Conservation (phyloP, 2,113 vertebrate genomes). For the Nanorana parkeri region DNA sequence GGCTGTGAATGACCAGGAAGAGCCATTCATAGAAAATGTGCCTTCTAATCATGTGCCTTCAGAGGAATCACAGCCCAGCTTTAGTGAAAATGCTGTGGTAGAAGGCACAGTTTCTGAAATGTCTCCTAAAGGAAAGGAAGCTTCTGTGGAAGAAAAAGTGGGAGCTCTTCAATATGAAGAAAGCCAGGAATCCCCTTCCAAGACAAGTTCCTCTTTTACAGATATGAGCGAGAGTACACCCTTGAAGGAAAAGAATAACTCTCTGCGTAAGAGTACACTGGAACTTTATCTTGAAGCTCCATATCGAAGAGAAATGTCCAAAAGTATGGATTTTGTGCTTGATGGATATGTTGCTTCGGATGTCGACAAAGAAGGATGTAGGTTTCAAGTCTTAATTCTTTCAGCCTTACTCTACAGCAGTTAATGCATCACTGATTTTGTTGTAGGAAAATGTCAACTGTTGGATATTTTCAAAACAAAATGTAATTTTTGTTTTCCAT, state of each 20-base stretch:
- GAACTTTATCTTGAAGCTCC: constrained; percentile 15
- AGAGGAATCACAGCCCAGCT: not conserved
- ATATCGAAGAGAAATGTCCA: constrained; percentile 30
- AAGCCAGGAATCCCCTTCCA: constrained; percentile 19
- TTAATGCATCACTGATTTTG: not conserved
- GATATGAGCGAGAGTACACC: constrained; percentile 54
- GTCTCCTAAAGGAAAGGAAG: not conserved
- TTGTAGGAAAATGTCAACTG: not conserved
- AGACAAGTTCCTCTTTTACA: constrained; percentile 33
- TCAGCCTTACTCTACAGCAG: not conserved
- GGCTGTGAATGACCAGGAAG: not conserved
- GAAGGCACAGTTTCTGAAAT: not conserved
- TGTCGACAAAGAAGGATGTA: constrained; percentile 59
- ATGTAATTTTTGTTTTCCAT: not conserved
- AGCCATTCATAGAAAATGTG: constrained; percentile 8
- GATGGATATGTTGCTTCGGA: constrained; percentile 62
- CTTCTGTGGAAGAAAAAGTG: not conserved
- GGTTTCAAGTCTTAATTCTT: constrained; percentile 66
- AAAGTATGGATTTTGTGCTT: constrained; percentile 62
- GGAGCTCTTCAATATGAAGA: not conserved
- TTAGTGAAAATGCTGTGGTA: not conserved
- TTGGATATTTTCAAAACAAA: not conserved
- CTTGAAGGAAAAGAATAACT: constrained; percentile 44
- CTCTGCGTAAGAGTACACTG: constrained; percentile 44
- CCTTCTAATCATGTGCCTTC: constrained; percentile 1